phyloP scores from a whole-genome alignment of 2,113 vertebrate species.

The Oreochromis spilurus region DNA sequence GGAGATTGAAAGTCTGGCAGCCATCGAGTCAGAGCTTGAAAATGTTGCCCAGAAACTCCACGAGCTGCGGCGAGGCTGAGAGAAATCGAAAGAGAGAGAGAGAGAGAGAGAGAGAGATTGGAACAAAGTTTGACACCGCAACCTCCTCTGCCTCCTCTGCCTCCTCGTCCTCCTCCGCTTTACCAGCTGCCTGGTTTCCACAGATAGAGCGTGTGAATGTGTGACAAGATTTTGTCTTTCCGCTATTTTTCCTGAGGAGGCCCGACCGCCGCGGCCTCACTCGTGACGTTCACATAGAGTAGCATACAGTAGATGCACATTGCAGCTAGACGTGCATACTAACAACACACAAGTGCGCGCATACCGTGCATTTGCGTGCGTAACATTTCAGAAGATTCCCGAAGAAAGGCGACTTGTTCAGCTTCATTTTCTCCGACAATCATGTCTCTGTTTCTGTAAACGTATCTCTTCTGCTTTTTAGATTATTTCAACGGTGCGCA shows the following conservation, averaged over 20 bases:
- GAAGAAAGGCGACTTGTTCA: not conserved
- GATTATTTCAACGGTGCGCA: conserved; percentile 21
- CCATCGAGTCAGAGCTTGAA: conserved; percentile 93
- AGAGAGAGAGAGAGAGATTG: not conserved
- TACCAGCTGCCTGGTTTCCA: conserved; percentile 40
- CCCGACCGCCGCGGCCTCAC: conserved; percentile 12
- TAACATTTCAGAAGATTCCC: not conserved
- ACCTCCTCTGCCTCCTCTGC: conserved; percentile 27
- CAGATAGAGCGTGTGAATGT: conserved; percentile 34
- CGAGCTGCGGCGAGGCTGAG: conserved; percentile 75
- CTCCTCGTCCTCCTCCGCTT: conserved; percentile 44
- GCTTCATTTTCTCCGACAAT: conserved; percentile 23
- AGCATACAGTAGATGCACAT: conserved; percentile 14
- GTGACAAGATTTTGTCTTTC: conserved; percentile 41
- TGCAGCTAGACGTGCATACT: conserved; percentile 10
- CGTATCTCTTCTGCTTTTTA: conserved; percentile 42
- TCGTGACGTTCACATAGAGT: conserved; percentile 7
- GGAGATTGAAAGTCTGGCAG: conserved; percentile 87
- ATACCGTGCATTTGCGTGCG: not conserved
- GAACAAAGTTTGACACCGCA: not conserved
- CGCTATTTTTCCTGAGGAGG: conserved; percentile 10
- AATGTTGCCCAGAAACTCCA: conserved; percentile 88
- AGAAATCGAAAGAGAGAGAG: not conserved
- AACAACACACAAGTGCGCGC: not conserved
- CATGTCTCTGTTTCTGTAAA: conserved; percentile 30